Evolutionary conservation across 1,140 invertebrate genomes (phyloP).

Genomic region (Megalopta genalis): DNA sequence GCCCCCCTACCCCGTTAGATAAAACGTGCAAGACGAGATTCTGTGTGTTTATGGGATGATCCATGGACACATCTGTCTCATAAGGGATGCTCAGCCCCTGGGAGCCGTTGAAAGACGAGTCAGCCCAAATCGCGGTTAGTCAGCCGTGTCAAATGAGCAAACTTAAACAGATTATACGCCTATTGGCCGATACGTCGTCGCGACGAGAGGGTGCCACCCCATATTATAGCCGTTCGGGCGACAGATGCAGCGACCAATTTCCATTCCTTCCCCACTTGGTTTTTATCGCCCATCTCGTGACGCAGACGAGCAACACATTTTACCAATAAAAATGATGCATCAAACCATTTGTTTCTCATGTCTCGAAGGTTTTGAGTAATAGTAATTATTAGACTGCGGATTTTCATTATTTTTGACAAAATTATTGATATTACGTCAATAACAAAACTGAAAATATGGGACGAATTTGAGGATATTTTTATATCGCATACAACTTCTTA

Average conservation of each 20-base stretch:
- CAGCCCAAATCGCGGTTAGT: slow-evolving; percentile 69
- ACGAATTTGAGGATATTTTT: too few relatives aligned
- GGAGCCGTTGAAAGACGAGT: slow-evolving; percentile 42
- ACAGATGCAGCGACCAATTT: slow-evolving; percentile 72
- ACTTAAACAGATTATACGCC: slow-evolving; percentile 76
- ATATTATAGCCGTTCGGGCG: slow-evolving; percentile 17
- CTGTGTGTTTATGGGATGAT: slow-evolving; percentile 70
- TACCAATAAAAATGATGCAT: too few relatives aligned
- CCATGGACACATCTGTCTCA: slow-evolving; percentile 72
- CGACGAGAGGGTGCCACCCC: slow-evolving; percentile 1
- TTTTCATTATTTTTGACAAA: too few relatives aligned
- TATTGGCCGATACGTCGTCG: slow-evolving; percentile 63
- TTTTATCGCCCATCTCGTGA: slow-evolving; percentile 22
- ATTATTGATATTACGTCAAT: too few relatives aligned
- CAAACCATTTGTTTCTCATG: too few relatives aligned
- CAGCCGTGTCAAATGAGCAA: slow-evolving; percentile 69
- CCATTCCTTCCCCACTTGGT: neutral
- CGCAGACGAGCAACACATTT: neutral
- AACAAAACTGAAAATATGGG: too few relatives aligned
- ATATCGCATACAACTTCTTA: too few relatives aligned
- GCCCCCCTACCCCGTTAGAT: slow-evolving; percentile 27
- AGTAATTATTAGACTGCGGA: too few relatives aligned
- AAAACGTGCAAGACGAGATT: slow-evolving; percentile 64
- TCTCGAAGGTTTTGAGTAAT: too few relatives aligned
- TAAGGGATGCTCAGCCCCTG: slow-evolving; percentile 68